Evolutionary conservation across 2,888 invertebrate species (phyloP), one percentile per base, ranked within the genome.

Genomic region (Loripinus fragilis): DNA sequence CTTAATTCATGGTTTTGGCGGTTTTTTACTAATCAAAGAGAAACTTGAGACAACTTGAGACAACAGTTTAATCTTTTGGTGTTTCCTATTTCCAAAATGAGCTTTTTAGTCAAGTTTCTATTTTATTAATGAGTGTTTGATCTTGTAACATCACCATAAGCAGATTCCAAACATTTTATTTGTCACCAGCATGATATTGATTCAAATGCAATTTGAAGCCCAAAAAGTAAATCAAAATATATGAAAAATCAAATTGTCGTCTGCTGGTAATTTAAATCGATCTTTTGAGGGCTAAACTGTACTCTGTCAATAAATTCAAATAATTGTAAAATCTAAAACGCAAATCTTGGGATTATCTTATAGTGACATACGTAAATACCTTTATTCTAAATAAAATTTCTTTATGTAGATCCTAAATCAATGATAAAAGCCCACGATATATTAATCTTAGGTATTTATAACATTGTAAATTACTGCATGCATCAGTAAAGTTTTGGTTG

Each of bases 311-410:
- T 33, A 60, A 60, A 60, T 60, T 33, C 33, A 60, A 60, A 60
- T 30, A 60, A 60, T 33, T 30, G 60, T 23, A 60, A 60, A 60
- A 60, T 60, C 60, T 60, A 60, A 60, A 60, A 30, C 60, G 33
- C 60, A 60, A 60, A 60, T 60, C 60, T 60, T 20, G 33, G 60
- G 60, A 60, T 60, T 60, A 33, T 60, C 60, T 30, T 60, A 60
- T 17, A 60, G 60, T 10, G 12, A 60, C 60, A 52, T 52, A 25
- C 20, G 60, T 60, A 33, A 60, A 60, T 60, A 20, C 60, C 33
- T 60, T 60, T 60, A 60, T 60, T 60, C 33, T 60, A 5, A 33
- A 33, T 33, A 60, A 60, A 60, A 33, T 60, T 60, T 60, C 60
- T 60, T 60, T 60, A 60, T 28, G 33, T 33, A 60, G 60, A n/a